Evolutionary conservation across 2,888 invertebrate genomes (phyloP), one percentile per base, ranked within the genome.

Genomic region (Bellardia bayeri): DNA sequence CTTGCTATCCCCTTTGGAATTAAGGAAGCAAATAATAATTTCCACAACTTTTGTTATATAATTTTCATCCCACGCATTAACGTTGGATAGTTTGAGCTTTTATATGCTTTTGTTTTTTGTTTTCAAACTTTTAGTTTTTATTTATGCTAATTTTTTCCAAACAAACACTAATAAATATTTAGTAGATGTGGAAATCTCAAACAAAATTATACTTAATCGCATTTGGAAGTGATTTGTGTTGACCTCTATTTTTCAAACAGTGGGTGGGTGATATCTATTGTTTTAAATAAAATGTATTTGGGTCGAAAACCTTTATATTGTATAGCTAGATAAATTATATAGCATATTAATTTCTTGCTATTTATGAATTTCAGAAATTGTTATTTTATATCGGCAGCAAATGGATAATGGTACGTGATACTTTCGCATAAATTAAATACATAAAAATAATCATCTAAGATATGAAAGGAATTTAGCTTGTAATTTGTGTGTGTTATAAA

Each of bases 151-250:
- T 42, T 42, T 37, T 42, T 37, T 63, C 33, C 13, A n/a, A 80
- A 54, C 2, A 49, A 51, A 49, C 49, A 56, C 16, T n/a, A 61
- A 33, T 33, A 14, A 61, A 33, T 33, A 14, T 61, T 13, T 23
- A 33, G 42, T 42, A 23, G 23, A 66, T 13, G 11, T 23, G 42
- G 11, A 66, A 66, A 16, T 45, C 11, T 66, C 13, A 40, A 23
- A 42, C 23, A 45, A 66, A 66, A 40, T 66, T 66, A 69, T 64
- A 64, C 63, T 71, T 71, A 66, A 74, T 72, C 81, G 72, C 30
- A 74, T 81, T 81, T 72, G 61, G 74, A 81, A 64, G 66, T 81
- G 72, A 81, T 81, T 81, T 74, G 72, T 56, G 40, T 71, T 63
- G 80, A 63, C 45, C 71, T 63, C 63, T 63, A 71, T 54, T 58